Percentiles rank a stretch among this genome's conserved stretches.
These are phyloP conservation scores for Dendrocincla tyrannina DNA, from an alignment of 2,797 vertebrate species.

Conservation along the genomic window DNA sequence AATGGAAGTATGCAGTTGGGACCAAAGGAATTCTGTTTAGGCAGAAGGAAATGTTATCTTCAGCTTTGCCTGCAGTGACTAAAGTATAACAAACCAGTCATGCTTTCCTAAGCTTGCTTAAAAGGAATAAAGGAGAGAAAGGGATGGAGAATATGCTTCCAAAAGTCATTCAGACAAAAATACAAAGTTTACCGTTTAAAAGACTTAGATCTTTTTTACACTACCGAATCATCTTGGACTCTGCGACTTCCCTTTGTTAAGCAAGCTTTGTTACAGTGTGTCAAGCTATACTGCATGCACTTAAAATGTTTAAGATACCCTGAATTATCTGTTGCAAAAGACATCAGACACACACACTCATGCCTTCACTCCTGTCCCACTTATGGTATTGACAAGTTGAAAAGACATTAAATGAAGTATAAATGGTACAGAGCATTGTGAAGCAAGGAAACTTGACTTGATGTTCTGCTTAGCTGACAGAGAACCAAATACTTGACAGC, in stretches of 20 bases:
- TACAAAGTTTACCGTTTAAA: constrained; percentile 33
- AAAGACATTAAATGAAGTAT: constrained; percentile 52
- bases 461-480: constrained; percentile 59
- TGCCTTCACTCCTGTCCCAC: constrained; percentile 30
- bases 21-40: constrained; percentile 25
- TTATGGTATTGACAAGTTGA: constrained; percentile 48
- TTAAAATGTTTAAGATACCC: constrained; percentile 57
- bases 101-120: constrained; percentile 38
- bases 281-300: constrained; percentile 46
- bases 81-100: constrained; percentile 26
- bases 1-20: background rate
- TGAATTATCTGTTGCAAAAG: constrained; percentile 61
- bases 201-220: constrained; percentile 42
- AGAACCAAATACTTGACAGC: constrained; percentile 59
- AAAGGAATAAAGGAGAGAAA: background rate
- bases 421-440: constrained; percentile 43
- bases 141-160: background rate
- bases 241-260: constrained; percentile 43
- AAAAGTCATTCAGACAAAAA: constrained; percentile 40
- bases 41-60: constrained; percentile 25
- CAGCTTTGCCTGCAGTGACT: background rate
- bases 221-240: constrained; percentile 27
- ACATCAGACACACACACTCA: constrained; percentile 21
- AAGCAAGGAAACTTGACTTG: constrained; percentile 57
- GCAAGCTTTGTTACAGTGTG: background rate